These are phyloP conservation scores for Sciaenops ocellatus DNA, from an alignment of 2,797 vertebrate species.

Conservation along the genomic window DNA sequence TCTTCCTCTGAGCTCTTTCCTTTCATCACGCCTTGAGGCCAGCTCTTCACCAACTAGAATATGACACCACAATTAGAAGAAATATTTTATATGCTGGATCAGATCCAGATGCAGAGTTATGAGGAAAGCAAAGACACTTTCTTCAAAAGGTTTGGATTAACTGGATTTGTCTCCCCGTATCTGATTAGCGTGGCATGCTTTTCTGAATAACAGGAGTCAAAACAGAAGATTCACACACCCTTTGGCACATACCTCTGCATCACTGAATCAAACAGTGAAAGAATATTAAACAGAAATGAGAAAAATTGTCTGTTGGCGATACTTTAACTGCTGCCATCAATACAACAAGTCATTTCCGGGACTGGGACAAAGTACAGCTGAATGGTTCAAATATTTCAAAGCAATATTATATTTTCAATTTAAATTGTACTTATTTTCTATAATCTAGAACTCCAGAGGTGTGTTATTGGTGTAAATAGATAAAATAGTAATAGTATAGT, in stretches of 20 bases:
- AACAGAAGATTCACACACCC: not conserved
- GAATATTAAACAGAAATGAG: constrained; percentile 15
- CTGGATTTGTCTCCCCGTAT: constrained; percentile 12
- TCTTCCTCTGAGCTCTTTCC: constrained; percentile 42
- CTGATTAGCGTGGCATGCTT: constrained; percentile 25
- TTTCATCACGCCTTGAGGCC: constrained; percentile 50
- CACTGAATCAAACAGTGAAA: constrained; percentile 20
- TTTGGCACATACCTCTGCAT: not conserved
- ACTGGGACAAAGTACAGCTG: not conserved
- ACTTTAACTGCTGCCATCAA: not conserved
- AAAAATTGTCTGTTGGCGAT: not conserved
- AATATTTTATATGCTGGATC: constrained; percentile 21
- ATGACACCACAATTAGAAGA: constrained; percentile 47
- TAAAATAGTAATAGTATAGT: no score
- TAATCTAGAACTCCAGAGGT: not conserved
- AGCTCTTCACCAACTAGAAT: constrained; percentile 28
- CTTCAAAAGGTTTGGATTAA: constrained; percentile 27
- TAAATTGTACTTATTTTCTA: not conserved
- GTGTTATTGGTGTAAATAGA: not conserved
- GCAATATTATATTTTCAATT: not conserved
- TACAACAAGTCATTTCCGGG: not conserved
- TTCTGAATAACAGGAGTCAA: constrained; percentile 22
- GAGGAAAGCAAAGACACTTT: constrained; percentile 15
- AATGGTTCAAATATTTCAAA: not conserved
- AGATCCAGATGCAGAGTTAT: constrained; percentile 31